These are phyloP conservation scores for Trichomycterus rosablanca DNA, from an alignment of 2,113 vertebrate species.

Conservation along the genomic window DNA sequence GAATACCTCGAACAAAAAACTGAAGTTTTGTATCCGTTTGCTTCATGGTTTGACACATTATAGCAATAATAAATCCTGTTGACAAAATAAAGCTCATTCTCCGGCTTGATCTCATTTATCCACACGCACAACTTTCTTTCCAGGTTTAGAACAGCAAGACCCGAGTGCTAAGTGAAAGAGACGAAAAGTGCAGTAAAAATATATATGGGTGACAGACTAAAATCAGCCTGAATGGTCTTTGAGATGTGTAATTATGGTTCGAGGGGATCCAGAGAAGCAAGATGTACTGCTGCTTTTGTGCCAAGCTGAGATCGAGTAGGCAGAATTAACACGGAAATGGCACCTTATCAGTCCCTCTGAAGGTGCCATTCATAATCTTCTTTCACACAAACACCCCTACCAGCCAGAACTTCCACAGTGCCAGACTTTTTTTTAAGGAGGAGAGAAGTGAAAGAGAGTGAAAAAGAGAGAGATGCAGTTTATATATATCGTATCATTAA, in stretches of 20 bases:
- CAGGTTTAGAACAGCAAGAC: not conserved
- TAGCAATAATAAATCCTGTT: slow-evolving; percentile 31
- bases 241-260: slow-evolving; percentile 24
- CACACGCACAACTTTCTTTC: slow-evolving; percentile 3
- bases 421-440: slow-evolving; percentile 8
- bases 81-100: slow-evolving; percentile 31
- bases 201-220: not conserved
- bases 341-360: slow-evolving; percentile 34
- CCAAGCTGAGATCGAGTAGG: slow-evolving; percentile 36
- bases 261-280: slow-evolving; percentile 16
- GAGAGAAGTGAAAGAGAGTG: not conserved
- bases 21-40: slow-evolving; percentile 11
- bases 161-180: not conserved
- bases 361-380: slow-evolving; percentile 37
- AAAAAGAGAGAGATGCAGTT: not conserved
- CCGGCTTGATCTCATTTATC: too few species aligned
- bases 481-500: too few species aligned
- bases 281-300: slow-evolving; percentile 25
- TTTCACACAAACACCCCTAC: slow-evolving; percentile 29
- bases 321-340: slow-evolving; percentile 38
- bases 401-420: slow-evolving; percentile 35
- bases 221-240: slow-evolving; percentile 10
- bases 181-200: not conserved
- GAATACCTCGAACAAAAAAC: slow-evolving; percentile 6
- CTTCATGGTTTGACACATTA: slow-evolving; percentile 23